phyloP scores from a whole-genome alignment of 2,113 vertebrate genomes.

The Corydoras sp. region DNA sequence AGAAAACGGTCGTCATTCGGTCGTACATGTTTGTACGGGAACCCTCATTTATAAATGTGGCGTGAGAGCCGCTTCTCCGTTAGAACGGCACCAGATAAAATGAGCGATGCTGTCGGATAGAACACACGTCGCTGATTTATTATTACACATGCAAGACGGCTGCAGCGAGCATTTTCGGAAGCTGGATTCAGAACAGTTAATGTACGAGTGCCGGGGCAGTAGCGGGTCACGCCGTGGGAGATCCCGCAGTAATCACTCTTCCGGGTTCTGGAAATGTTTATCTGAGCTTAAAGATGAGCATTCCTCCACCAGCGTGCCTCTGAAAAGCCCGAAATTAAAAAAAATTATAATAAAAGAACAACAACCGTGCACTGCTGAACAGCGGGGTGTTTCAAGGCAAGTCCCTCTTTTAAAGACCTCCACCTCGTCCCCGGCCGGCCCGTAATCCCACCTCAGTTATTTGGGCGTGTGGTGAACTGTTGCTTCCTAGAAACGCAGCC shows the following conservation, averaged over 20 bases:
- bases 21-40: constrained; percentile 49
- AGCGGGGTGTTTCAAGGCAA: constrained; percentile 6
- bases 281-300: constrained; percentile 7
- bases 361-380: not conserved
- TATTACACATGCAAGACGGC: not conserved
- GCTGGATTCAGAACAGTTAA: not conserved
- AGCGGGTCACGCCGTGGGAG: constrained; percentile 6
- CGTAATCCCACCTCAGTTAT: no score
- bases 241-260: constrained; percentile 18
- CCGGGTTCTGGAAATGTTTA: constrained; percentile 24
- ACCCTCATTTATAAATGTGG: constrained; percentile 24
- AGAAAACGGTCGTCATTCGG: constrained; percentile 5
- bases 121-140: not conserved
- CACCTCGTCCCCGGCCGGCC: no score
- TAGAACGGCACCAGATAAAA: not conserved
- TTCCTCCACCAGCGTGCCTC: not conserved
- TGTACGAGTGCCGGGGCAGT: not conserved
- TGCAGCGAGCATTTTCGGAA: not conserved
- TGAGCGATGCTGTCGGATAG: not conserved
- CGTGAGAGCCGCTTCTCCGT: not conserved
- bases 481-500: no score
- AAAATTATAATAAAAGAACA: not conserved
- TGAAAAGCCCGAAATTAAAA: not conserved
- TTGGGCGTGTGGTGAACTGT: no score
- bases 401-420: not conserved